Evolutionary conservation across 2,797 vertebrate species (phyloP), one percentile per base, ranked within the genome.

Genomic region (Poeciliopsis gracilis): DNA sequence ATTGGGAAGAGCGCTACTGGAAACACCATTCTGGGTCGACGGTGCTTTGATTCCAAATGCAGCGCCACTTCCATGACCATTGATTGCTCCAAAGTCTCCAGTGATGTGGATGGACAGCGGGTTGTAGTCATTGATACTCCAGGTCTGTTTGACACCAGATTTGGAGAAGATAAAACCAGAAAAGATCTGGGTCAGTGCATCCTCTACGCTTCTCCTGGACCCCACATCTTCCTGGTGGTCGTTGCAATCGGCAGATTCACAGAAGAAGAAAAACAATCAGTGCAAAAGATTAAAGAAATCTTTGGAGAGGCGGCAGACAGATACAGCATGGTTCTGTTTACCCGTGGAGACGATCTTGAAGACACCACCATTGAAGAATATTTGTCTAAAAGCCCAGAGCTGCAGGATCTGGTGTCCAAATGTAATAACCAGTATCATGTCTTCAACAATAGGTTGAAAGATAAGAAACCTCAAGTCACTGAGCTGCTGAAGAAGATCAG

Each of bases 11-110:
- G 67, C 15, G 12, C 41, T 45, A 1, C 67, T 70, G 67, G 67
- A 45, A 70, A 70, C 67, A 70, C 67, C 67, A 70, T 70, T 28
- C 25, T 70, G 38, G 67, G 67, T 70, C 67, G 67, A 70, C 5
- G 1, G 0, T 70, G 38, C 25, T 70, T 70, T 28, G 2, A 43
- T 0, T 70, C 67, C 41, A 45, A 70, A 70, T 70, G 67, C 23
- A n/a, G 67, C 41, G 1, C 38, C 25, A 70, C 3, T 3, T 70
- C 67, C 25, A 1, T 70, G 38, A 70, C 67, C 30, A 30, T 30
- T 16, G 10, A 45, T 25, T 70, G 67, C 67, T 70, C 67, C 12
- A 70, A 70, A 45, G n/a, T 13, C 23, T 12, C 1, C 66, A 25
- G 10, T 69, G 5, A n/a, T 18, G 6, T 43, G 5, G 66, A 45